Percentiles rank a stretch among this genome's conserved stretches.
phyloP scores from a whole-genome alignment of 1,140 invertebrate species.

The Drosophila arawakana region DNA sequence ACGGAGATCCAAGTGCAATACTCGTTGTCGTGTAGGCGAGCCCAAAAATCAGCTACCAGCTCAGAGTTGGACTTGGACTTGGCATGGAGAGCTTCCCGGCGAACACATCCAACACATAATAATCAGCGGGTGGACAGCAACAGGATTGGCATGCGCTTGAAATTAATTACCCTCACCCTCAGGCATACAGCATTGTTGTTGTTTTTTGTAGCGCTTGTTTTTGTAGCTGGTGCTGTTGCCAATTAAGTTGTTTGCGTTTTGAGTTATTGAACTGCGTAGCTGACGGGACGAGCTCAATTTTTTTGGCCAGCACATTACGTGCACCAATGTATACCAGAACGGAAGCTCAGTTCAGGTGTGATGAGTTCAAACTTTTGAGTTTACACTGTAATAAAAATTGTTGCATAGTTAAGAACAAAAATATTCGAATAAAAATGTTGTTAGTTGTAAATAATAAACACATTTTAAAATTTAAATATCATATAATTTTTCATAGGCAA shows the following conservation, averaged over 20 bases:
- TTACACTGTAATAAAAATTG: background rate
- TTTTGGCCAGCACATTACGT: constrained; percentile 59
- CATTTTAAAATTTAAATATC: too few species aligned
- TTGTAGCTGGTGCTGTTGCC: constrained; percentile 45
- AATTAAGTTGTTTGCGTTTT: constrained; percentile 80
- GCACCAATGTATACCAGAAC: constrained; percentile 46
- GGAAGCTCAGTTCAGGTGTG: constrained; percentile 21
- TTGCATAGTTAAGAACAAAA: background rate
- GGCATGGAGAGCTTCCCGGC: constrained; percentile 39
- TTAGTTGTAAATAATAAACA: too few species aligned
- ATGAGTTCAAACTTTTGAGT: background rate
- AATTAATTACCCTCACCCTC: constrained; percentile 69
- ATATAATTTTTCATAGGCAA: too few species aligned
- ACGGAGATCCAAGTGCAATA: constrained; percentile 36
- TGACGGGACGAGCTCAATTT: constrained; percentile 46
- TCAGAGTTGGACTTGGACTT: constrained; percentile 13
- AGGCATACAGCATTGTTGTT: constrained; percentile 33
- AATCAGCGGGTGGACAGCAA: constrained; percentile 81
- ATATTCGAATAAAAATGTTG: too few species aligned
- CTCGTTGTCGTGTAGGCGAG: constrained; percentile 18
- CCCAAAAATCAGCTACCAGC: constrained; percentile 50
- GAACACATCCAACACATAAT: constrained; percentile 69
- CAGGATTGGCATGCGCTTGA: constrained; percentile 80
- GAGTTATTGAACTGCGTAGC: constrained; percentile 74
- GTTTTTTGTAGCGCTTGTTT: constrained; percentile 32